Evolutionary conservation across 2,113 vertebrate genomes (phyloP).

Genomic region (Heptranchias perlo): DNA sequence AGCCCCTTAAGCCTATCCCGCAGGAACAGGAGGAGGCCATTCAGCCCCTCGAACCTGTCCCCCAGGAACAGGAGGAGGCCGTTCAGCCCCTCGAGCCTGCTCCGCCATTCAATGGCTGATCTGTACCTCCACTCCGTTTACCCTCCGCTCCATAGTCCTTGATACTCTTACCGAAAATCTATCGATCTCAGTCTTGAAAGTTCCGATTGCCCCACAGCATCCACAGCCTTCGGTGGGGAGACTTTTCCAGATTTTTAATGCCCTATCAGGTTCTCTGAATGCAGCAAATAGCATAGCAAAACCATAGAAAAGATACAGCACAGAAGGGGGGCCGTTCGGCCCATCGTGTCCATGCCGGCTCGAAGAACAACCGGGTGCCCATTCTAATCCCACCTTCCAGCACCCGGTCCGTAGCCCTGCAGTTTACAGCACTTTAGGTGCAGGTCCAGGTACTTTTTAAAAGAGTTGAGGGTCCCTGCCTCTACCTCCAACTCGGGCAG

Average conservation of each 20-base stretch:
- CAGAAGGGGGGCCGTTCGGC: too few species aligned
- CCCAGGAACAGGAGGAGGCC: neutral
- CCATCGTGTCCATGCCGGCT: too few species aligned
- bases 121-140: neutral
- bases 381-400: too few species aligned
- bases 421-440: too few species aligned
- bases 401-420: too few species aligned
- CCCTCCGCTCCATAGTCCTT: neutral
- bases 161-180: neutral
- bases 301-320: too few species aligned
- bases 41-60: neutral
- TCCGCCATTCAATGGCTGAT: too few species aligned
- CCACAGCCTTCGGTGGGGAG: neutral
- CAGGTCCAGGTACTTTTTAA: too few species aligned
- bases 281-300: too few species aligned
- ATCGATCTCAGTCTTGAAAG: neutral
- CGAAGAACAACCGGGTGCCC: too few species aligned
- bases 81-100: neutral
- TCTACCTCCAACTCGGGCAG: too few species aligned
- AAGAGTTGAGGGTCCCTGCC: too few species aligned
- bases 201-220: neutral
- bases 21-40: neutral
- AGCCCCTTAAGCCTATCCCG: neutral
- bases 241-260: neutral
- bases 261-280: neutral